These are phyloP conservation scores for Talpa occidentalis DNA, from an alignment of 2,113 vertebrate species.

Conservation along the genomic window DNA sequence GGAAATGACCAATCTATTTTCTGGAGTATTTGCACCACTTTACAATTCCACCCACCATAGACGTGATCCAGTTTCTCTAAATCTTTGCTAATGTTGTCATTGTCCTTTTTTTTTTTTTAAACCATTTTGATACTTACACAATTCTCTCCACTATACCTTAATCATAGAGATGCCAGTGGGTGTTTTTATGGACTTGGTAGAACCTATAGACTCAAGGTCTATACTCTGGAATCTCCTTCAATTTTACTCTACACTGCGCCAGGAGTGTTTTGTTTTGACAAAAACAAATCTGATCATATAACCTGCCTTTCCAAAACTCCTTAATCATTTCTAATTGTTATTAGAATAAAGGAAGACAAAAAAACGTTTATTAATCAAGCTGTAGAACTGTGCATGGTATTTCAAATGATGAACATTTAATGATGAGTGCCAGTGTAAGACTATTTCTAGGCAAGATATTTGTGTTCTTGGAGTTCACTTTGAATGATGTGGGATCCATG, in stretches of 20 bases:
- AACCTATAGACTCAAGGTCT: neutral
- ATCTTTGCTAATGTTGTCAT: too few species aligned
- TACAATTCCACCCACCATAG: too few species aligned
- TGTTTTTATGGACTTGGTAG: neutral
- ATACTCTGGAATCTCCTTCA: neutral
- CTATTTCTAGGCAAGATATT: neutral
- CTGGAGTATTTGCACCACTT: too few species aligned
- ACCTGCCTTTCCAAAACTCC: too few species aligned
- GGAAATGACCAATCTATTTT: too few species aligned
- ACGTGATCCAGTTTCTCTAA: too few species aligned
- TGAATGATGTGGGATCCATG: neutral
- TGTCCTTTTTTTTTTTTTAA: too few species aligned
- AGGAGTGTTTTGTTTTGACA: neutral
- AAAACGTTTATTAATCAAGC: neutral
- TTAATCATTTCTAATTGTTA: neutral
- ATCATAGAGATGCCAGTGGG: rapidly evolving
- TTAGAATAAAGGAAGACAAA: neutral
- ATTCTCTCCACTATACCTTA: neutral
- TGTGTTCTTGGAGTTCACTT: neutral
- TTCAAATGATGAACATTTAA: neutral
- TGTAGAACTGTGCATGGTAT: neutral
- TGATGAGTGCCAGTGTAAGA: neutral
- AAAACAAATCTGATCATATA: neutral
- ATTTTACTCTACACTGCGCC: neutral
- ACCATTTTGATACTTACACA: too few species aligned